Evolutionary conservation across 2,888 invertebrate species (phyloP), one percentile per base, ranked within the genome.

Genomic region (Dusona sp.): DNA sequence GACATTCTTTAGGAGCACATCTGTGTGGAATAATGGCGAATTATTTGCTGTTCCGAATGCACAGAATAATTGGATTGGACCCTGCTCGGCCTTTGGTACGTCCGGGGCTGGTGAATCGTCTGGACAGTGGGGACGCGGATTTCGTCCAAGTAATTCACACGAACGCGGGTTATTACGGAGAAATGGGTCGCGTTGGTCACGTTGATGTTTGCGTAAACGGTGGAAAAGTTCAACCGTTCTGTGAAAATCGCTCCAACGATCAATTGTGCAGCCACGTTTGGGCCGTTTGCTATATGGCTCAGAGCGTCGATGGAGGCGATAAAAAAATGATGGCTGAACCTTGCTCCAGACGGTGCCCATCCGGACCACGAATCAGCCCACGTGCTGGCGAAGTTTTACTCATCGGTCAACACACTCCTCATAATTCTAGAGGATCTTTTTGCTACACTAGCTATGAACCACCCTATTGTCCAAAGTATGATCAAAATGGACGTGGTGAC

Each of bases 131-230:
- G 0, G 97, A 97, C 91, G 97, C 97, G 3, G 95, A 96, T 83
- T 97, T 97, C 0, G 97, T 97, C 3, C 96, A 97, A 93, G 96
- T 97, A 29, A 95, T 97, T 36, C 97, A 97, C 92, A 97, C 97
- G 0, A 97, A 97, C 92, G 97, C 97, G 0, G 97, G 97, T 0
- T 96, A 96, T 86, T 97, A 97, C 93, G 97, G 97, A 1, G 97
- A 97, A 92, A 95, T 95, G 2, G 96, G 97, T 7, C 95, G 96
- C 4, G 95, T 96, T 6, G 97, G 97, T 0, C 97, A 97, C 92
- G 97, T 97, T 0, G 97, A 97, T 94, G 97, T 97, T 94, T 97
- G 97, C 91, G 96, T 97, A 57, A 97, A 97, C 91, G 97, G 97
- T 0, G 97, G 97, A n/a, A 94, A 94, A 89, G 95, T 96, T 83